A percentile compares a stretch with the other conserved stretches of the same genome.
Conservation (phyloP, 2,113 vertebrate genomes). For the Xyliphius kryptos region DNA sequence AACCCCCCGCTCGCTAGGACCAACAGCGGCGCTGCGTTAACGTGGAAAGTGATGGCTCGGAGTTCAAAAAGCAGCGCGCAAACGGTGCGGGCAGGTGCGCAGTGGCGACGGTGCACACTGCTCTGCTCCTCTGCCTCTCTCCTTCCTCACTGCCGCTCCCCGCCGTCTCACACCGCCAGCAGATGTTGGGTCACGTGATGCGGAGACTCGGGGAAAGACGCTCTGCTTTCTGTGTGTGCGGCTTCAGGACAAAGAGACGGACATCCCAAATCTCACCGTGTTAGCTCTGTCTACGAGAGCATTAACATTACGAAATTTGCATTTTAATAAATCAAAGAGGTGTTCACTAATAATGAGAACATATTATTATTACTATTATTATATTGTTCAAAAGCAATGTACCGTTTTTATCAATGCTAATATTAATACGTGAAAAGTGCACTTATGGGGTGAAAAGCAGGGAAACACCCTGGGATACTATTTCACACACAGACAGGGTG, state of each 20-base stretch:
- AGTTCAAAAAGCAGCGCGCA: slow-evolving; percentile 17
- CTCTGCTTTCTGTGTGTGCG: slow-evolving; percentile 9
- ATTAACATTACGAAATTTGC: neutral
- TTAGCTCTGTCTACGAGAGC: neutral
- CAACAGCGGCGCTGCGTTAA: neutral
- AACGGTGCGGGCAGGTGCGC: neutral
- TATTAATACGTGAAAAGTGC: no score
- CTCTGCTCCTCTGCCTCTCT: slow-evolving; percentile 17
- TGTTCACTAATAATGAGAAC: no score
- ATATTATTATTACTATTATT: no score
- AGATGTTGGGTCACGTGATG: slow-evolving; percentile 62
- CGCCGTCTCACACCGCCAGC: slow-evolving; percentile 44
- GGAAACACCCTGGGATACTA: no score
- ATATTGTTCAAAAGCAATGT: no score
- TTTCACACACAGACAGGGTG: no score
- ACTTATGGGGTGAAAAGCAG: no score
- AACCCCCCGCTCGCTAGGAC: neutral
- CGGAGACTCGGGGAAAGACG: slow-evolving; percentile 21
- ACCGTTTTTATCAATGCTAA: no score
- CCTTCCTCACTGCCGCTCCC: no score
- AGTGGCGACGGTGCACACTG: neutral
- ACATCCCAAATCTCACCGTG: neutral
- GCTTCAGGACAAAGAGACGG: slow-evolving; percentile 4
- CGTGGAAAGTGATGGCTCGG: neutral
- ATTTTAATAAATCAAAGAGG: no score